Conservation (phyloP, 1,140 invertebrate species). For the Drosophila arizonae region DNA sequence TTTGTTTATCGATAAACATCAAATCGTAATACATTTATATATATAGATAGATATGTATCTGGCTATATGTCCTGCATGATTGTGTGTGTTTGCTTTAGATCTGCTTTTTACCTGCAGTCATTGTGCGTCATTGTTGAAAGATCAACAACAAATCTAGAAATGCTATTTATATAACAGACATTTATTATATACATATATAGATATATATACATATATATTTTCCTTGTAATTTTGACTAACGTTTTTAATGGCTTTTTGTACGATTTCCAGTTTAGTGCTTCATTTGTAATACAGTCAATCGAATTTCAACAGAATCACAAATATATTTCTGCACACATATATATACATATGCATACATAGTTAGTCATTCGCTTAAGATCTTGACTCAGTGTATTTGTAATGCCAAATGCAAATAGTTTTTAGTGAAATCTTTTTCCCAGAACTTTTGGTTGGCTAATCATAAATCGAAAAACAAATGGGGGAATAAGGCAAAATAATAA, state of each 20-base stretch:
- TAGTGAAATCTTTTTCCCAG: slow-evolving; percentile 3
- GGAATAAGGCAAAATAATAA: not conserved
- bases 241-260: slow-evolving; percentile 18
- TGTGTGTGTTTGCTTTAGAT: slow-evolving; percentile 22
- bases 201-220: slow-evolving; percentile 1
- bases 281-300: slow-evolving; percentile 32
- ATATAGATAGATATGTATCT: slow-evolving; percentile 3
- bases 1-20: slow-evolving; percentile 43
- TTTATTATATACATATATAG: slow-evolving; percentile 15
- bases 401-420: slow-evolving; percentile 2
- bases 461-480: not conserved
- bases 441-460: not conserved
- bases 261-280: slow-evolving; percentile 6
- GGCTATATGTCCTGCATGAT: slow-evolving; percentile 9
- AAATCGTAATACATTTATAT: slow-evolving; percentile 32
- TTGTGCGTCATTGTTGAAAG: slow-evolving; percentile 38
- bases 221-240: slow-evolving; percentile 41
- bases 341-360: not conserved
- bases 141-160: slow-evolving; percentile 22
- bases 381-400: not conserved
- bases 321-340: not conserved
- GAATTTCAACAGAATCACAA: slow-evolving; percentile 28
- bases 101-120: slow-evolving; percentile 32
- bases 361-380: not conserved
- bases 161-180: slow-evolving; percentile 36